Evolutionary conservation across 2,113 vertebrate species (phyloP), one percentile per base, ranked within the genome.

Genomic region (Dipodomys ordii): DNA sequence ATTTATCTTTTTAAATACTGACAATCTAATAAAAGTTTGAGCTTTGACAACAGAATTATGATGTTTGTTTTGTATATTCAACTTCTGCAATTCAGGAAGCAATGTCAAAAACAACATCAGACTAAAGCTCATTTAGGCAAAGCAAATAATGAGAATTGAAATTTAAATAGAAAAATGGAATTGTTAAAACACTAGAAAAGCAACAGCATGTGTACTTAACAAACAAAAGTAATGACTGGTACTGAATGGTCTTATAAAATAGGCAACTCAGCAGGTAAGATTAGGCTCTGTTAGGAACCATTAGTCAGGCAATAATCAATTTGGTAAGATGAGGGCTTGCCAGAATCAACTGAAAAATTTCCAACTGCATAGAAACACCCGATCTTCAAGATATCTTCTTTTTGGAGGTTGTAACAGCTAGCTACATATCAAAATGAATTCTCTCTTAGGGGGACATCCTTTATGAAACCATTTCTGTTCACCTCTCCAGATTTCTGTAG

Each of bases 11-110:
- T 44, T 62, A 96, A 94, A 94, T 65, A n/a, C 16, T 93, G 87
- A 89, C 80, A 93, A 35, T 64, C 96, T 94, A 91, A 90, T 79
- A 91, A 87, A 92, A 84, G 88, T 49, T 10, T n/a, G 20, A 84
- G 84, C 64, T 87, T 82, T 83, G 64, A 94, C 81, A 94, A 90
- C 7, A 35, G 57, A 85, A 89, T 83, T 78, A 78, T 65, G 90
- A 78, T 65, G 90, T 93, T 35, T 89, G 49, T 72, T 68, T 94
- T 87, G 22, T 73, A 86, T 72, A 13, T 68, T 94, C 81, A 90
- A 95, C 20, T 87, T 93, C 69, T 74, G n/a, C 72, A 89, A 83
- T 81, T 77, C 28, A 44, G 35, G 32, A 87, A 90, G 57, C 65
- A 62, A 32, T 90, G 64, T 81, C 13, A 80, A 93, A 95, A 91